These are phyloP conservation scores for Rhorus exstirpatorius DNA, from an alignment of 2,888 invertebrate genomes.

Conservation along the genomic window DNA sequence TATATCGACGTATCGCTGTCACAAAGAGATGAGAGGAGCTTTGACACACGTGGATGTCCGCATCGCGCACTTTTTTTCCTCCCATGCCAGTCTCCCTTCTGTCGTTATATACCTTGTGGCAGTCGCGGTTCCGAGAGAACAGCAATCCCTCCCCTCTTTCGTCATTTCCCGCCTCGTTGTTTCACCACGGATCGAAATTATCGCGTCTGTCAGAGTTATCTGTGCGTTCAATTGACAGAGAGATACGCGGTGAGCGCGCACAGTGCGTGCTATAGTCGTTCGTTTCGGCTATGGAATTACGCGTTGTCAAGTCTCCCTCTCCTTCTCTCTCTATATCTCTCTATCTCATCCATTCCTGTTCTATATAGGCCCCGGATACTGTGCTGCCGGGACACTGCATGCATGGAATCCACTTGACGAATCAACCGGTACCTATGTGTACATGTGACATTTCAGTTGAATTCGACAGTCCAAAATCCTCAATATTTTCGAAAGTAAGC, in stretches of 20 bases:
- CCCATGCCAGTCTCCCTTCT: constrained; percentile 19
- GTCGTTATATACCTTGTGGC: constrained; percentile 40
- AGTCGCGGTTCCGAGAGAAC: constrained; percentile 8
- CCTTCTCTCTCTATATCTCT: constrained; percentile 4
- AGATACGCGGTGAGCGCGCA: constrained; percentile 10
- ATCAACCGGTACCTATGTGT: constrained; percentile 1
- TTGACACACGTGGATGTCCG: constrained; percentile 32
- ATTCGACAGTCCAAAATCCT: neutral
- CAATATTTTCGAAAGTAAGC: too few species aligned
- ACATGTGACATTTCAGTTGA: neutral
- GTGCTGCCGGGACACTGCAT: neutral
- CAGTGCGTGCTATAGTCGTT: constrained; percentile 47
- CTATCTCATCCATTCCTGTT: neutral
- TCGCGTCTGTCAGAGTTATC: constrained; percentile 63
- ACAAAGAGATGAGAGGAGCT: constrained; percentile 9
- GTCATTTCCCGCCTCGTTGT: constrained; percentile 23
- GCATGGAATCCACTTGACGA: neutral
- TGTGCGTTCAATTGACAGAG: constrained; percentile 65
- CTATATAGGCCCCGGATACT: neutral
- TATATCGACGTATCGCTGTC: constrained; percentile 34
- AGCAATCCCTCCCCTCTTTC: constrained; percentile 5
- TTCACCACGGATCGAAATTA: constrained; percentile 68
- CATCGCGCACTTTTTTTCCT: constrained; percentile 45
- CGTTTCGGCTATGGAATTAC: constrained; percentile 70
- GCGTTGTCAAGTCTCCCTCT: constrained; percentile 24